Evolutionary conservation across 2,797 vertebrate genomes (phyloP).

Genomic region (Erethizon dorsatum): DNA sequence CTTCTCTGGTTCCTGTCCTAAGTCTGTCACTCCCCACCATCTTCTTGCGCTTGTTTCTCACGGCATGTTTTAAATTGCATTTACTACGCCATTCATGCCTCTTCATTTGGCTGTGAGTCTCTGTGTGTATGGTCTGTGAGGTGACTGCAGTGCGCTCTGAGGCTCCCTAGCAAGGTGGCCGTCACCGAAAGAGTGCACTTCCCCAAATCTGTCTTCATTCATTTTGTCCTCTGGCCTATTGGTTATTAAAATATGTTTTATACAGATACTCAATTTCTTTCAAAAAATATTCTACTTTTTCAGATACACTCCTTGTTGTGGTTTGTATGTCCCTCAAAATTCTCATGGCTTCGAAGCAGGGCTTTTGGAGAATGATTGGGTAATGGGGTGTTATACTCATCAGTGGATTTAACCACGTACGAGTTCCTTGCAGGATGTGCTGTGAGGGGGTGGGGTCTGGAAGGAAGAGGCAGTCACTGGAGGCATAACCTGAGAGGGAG

Average conservation of each 20-base stretch:
- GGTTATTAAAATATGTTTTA: not conserved
- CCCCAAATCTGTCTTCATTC: not conserved
- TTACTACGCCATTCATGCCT: not conserved
- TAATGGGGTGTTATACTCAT: not conserved
- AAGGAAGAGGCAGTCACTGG: not conserved
- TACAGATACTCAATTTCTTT: not conserved
- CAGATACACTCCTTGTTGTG: not conserved
- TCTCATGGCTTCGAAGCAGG: not conserved
- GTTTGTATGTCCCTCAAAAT: not conserved
- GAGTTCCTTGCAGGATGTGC: not conserved
- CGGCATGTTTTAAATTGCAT: not conserved
- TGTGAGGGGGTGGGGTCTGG: not conserved
- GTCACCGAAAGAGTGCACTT: not conserved
- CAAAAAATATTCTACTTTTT: constrained; percentile 15
- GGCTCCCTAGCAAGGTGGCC: not conserved
- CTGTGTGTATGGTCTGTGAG: not conserved
- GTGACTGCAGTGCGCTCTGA: not conserved
- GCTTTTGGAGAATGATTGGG: not conserved
- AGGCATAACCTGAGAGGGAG: not conserved
- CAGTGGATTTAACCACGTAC: not conserved
- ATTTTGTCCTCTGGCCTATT: not conserved
- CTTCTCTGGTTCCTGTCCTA: not conserved
- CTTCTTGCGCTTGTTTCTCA: not conserved
- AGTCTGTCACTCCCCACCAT: not conserved
- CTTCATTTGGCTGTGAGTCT: not conserved